phyloP scores from a whole-genome alignment of 1,140 invertebrate genomes.

The Zaprionus africanus region DNA sequence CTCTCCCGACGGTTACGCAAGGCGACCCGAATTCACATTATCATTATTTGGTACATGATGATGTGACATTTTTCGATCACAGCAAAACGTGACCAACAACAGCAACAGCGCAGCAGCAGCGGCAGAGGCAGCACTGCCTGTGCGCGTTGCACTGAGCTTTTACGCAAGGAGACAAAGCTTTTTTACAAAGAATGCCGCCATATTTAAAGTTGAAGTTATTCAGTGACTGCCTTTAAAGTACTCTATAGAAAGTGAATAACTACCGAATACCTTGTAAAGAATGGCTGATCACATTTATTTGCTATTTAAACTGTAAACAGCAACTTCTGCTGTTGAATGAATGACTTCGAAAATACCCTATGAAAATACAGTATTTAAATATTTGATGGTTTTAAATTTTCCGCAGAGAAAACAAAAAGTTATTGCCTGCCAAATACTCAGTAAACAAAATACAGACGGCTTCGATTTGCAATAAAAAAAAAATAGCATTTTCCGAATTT shows the following conservation, averaged over 20 bases:
- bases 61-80: conserved; percentile 57
- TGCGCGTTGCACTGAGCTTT: neutral
- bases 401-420: neutral
- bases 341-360: neutral
- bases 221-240: no score
- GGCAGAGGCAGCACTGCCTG: neutral
- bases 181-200: neutral
- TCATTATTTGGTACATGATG: conserved; percentile 30
- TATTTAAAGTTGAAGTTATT: neutral
- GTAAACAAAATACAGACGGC: neutral
- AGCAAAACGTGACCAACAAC: conserved; percentile 49
- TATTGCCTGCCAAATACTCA: neutral
- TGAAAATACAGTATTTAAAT: neutral
- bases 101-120: neutral
- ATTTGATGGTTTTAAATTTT: neutral
- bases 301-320: no score
- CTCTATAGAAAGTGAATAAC: no score
- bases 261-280: neutral
- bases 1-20: conserved; percentile 54
- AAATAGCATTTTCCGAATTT: no score
- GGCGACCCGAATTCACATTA: conserved; percentile 5
- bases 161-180: neutral
- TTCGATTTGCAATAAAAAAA: no score
- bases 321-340: neutral
- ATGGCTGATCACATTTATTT: neutral